Percentiles rank a stretch among this genome's conserved stretches.
Conservation (phyloP, 2,888 invertebrate species). For the Erpobdella octoculata region DNA sequence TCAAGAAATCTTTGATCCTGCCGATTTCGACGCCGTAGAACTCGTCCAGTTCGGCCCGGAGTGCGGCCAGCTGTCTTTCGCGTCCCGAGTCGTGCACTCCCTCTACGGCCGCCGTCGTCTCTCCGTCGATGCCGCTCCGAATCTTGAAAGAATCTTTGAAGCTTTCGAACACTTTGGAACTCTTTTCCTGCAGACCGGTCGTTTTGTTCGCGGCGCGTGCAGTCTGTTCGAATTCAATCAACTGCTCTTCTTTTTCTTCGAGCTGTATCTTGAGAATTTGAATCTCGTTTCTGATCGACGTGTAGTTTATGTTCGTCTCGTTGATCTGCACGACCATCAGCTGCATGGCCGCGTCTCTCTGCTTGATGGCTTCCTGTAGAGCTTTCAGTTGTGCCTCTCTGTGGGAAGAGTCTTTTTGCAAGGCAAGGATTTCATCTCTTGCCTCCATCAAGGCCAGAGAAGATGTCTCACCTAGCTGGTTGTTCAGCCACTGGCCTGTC, state of each 20-base stretch:
- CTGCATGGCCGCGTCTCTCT: conserved; percentile 33
- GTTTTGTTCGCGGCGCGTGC: neutral
- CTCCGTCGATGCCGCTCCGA: neutral
- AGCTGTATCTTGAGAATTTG: conserved; percentile 11
- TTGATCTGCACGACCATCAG: conserved; percentile 25
- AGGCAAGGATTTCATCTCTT: conserved; percentile 43
- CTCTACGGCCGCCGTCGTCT: neutral
- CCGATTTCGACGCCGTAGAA: conserved; percentile 38
- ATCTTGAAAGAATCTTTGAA: neutral
- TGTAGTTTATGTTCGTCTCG: conserved; percentile 21
- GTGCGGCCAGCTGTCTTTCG: conserved; percentile 25
- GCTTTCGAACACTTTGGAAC: conserved; percentile 8
- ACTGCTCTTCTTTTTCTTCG: conserved; percentile 5
- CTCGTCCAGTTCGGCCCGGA: conserved; percentile 40
- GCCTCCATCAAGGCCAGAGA: conserved; percentile 44
- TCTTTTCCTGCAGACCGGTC: conserved; percentile 17
- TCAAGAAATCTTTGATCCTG: conserved; percentile 37
- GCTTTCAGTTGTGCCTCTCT: conserved; percentile 32
- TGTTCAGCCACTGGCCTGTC: conserved; percentile 44
- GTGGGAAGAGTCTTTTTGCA: conserved; percentile 38
- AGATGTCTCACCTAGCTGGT: conserved; percentile 41
- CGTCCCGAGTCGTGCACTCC: conserved; percentile 9
- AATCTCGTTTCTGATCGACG: conserved; percentile 23
- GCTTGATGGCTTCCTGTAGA: conserved; percentile 31
- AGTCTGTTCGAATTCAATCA: neutral